Conservation (phyloP, 2,888 invertebrate species). For the Abrostola triplasia region DNA sequence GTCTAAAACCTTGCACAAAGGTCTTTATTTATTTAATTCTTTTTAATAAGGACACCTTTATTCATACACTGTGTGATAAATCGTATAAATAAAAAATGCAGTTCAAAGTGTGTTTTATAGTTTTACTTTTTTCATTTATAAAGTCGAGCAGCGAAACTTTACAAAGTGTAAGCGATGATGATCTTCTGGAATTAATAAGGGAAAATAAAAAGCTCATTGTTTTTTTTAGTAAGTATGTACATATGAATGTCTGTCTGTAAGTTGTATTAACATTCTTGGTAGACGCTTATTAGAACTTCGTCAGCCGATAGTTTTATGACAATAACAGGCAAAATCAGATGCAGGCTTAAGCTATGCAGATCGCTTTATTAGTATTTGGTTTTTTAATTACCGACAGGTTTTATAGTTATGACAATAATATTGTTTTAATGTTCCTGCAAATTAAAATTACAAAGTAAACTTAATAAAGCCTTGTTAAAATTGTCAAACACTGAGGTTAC, state of each 20-base stretch:
- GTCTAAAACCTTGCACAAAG: no score
- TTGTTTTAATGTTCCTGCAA: no score
- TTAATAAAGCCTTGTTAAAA: no score
- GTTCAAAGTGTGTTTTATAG: constrained; percentile 44
- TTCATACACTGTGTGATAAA: background rate
- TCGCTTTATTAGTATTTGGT: no score
- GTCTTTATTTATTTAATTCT: background rate
- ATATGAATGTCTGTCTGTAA: background rate
- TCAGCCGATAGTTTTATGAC: constrained; percentile 21
- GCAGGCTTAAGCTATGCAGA: no score
- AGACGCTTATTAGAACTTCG: background rate
- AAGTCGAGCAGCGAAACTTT: constrained; percentile 76
- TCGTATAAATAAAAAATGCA: constrained; percentile 62
- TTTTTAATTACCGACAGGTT: no score
- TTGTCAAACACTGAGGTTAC: no score
- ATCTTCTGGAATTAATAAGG: constrained; percentile 92
- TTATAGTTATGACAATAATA: no score
- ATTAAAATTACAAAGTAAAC: no score
- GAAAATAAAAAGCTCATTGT: constrained; percentile 94
- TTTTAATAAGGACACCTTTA: background rate
- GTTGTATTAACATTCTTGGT: constrained; percentile 2
- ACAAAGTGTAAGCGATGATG: constrained; percentile 92
- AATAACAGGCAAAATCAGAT: background rate
- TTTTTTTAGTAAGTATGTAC: constrained; percentile 92
- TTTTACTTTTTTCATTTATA: constrained; percentile 52